These are phyloP conservation scores for Blastobasis lacticolella DNA, from an alignment of 2,888 invertebrate species.

Conservation along the genomic window DNA sequence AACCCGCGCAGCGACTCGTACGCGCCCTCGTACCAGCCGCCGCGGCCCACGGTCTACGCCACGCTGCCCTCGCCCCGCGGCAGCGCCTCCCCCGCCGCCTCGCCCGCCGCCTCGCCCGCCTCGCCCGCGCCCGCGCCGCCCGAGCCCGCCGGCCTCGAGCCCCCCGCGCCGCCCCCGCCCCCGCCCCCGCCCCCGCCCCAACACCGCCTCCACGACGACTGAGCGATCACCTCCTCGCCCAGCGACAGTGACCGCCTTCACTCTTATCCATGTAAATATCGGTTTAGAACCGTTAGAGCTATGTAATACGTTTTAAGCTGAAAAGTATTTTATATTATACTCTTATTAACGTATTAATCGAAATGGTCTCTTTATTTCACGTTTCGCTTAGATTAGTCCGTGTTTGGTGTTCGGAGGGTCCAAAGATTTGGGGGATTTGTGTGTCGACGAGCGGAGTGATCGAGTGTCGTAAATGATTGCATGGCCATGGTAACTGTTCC, in stretches of 20 bases:
- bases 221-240: constrained; percentile 14
- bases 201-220: constrained; percentile 49
- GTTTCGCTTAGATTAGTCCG: neutral
- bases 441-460: too few species aligned
- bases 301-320: constrained; percentile 57
- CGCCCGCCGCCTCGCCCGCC: constrained; percentile 56
- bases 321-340: constrained; percentile 72
- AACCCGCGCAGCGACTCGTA: constrained; percentile 69
- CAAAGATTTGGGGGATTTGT: too few species aligned
- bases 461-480: too few species aligned
- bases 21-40: constrained; percentile 67
- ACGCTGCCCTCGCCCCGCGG: constrained; percentile 62
- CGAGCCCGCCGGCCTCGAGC: constrained; percentile 34
- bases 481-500: too few species aligned
- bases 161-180: constrained; percentile 33
- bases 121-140: constrained; percentile 40
- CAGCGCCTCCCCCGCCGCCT: constrained; percentile 54
- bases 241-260: constrained; percentile 40
- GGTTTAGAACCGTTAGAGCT: constrained; percentile 63
- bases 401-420: neutral
- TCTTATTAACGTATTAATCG: constrained; percentile 40
- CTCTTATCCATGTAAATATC: constrained; percentile 55
- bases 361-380: neutral
- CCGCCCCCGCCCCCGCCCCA: constrained; percentile 32
- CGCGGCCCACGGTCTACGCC: constrained; percentile 66